Conservation (phyloP, 2,113 vertebrate genomes). For the Channa maculata region DNA sequence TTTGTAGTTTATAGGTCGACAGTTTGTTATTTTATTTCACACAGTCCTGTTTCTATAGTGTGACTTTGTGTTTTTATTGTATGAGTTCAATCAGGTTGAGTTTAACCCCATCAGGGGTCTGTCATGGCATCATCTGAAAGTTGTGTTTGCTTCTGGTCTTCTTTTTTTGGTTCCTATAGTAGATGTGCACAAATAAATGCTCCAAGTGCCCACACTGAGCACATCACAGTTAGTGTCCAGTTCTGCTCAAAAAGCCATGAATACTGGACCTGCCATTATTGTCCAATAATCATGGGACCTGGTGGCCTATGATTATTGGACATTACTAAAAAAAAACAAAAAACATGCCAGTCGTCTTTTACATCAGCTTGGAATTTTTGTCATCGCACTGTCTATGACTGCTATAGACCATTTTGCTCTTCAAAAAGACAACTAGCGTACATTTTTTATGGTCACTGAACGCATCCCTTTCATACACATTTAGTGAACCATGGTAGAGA, state of each 20-base stretch:
- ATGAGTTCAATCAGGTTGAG: not conserved
- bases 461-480: no score
- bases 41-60: not conserved
- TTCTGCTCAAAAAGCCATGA: conserved; percentile 48
- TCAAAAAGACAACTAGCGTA: no score
- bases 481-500: no score
- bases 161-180: conserved; percentile 61
- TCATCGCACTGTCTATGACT: not conserved
- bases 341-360: conserved; percentile 42
- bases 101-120: not conserved
- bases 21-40: not conserved
- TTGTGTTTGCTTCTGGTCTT: conserved; percentile 4
- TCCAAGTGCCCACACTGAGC: conserved; percentile 25
- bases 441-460: no score
- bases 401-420: no score
- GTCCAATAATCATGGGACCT: conserved; percentile 62
- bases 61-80: not conserved
- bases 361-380: conserved; percentile 25
- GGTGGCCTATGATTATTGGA: conserved; percentile 11
- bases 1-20: not conserved
- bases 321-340: not conserved
- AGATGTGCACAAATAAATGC: conserved; percentile 43
- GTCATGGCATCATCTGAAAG: conserved; percentile 21
- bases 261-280: conserved; percentile 50
- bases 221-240: conserved; percentile 55